phyloP scores from a whole-genome alignment of 2,888 invertebrate species.

The Creontiades dilutus region DNA sequence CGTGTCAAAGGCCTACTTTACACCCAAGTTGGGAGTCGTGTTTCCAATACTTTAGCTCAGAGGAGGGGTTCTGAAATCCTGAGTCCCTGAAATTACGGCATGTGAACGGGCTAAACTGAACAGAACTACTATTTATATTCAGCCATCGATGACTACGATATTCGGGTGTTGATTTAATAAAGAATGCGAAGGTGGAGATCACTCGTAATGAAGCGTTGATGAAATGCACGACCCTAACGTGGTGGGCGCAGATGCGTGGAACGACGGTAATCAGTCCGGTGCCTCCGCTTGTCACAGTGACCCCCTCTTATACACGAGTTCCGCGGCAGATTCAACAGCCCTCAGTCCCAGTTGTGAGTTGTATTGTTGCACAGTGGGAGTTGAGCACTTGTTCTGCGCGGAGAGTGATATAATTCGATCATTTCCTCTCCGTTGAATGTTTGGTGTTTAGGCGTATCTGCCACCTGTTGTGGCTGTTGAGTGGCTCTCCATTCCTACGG shows the following conservation, averaged over 20 bases:
- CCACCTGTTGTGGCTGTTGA: constrained; percentile 48
- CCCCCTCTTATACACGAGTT: not conserved
- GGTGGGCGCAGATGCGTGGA: not conserved
- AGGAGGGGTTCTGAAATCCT: too few species aligned
- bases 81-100: too few species aligned
- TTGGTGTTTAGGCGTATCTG: constrained; percentile 50
- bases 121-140: too few species aligned
- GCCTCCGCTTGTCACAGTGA: not conserved
- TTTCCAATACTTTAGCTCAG: too few species aligned
- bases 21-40: too few species aligned
- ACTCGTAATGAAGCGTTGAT: not conserved
- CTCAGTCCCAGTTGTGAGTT: not conserved
- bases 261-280: constrained; percentile 7
- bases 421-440: constrained; percentile 60
- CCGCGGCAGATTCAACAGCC: not conserved
- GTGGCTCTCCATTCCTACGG: constrained; percentile 1
- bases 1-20: too few species aligned
- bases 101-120: too few species aligned
- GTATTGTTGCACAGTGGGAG: not conserved
- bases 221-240: not conserved
- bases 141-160: too few species aligned
- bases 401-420: constrained; percentile 56
- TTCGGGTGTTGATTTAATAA: too few species aligned
- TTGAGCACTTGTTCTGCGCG: constrained; percentile 23
- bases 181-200: not conserved